A percentile compares a stretch with the other conserved stretches of the same genome.
Conservation (phyloP, 37 sponge, comb jelly and placozoan genomes). For the Ianthella basta region DNA sequence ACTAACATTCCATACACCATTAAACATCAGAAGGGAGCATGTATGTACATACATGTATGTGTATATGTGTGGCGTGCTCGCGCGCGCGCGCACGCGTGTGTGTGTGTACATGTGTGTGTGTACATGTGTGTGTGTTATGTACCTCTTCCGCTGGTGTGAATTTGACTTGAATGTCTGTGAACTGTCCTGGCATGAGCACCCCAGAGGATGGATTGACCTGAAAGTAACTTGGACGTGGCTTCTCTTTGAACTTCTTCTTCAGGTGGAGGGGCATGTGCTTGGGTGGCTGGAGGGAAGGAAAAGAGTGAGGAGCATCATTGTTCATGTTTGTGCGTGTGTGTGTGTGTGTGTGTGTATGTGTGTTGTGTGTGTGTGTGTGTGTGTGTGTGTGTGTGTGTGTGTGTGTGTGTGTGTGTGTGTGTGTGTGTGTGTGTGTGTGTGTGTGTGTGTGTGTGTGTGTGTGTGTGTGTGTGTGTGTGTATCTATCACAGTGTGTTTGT, state of each 20-base stretch:
- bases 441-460: too few species aligned
- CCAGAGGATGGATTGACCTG: constrained; percentile 88
- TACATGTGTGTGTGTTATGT: background rate
- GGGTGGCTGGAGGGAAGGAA: constrained; percentile 37
- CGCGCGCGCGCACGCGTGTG: background rate
- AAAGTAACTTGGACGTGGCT: constrained; percentile 85
- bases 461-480: too few species aligned
- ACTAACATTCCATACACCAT: too few species aligned
- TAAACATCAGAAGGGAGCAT: too few species aligned
- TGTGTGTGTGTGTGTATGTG: too few species aligned
- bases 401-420: too few species aligned
- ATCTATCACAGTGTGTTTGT: too few species aligned
- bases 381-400: too few species aligned
- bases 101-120: background rate
- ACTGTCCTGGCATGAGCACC: constrained; percentile 78
- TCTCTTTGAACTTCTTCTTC: constrained; percentile 89
- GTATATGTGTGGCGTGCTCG: background rate
- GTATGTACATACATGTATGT: constrained; percentile 12
- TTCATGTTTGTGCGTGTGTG: background rate
- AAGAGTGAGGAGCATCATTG: background rate
- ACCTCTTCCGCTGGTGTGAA: constrained; percentile 97
- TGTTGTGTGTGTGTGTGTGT: too few species aligned
- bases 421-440: too few species aligned
- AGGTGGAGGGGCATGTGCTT: constrained; percentile 79
- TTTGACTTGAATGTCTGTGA: constrained; percentile 78